phyloP scores from a whole-genome alignment of 2,113 vertebrate genomes.

The Toxotes jaculatrix region DNA sequence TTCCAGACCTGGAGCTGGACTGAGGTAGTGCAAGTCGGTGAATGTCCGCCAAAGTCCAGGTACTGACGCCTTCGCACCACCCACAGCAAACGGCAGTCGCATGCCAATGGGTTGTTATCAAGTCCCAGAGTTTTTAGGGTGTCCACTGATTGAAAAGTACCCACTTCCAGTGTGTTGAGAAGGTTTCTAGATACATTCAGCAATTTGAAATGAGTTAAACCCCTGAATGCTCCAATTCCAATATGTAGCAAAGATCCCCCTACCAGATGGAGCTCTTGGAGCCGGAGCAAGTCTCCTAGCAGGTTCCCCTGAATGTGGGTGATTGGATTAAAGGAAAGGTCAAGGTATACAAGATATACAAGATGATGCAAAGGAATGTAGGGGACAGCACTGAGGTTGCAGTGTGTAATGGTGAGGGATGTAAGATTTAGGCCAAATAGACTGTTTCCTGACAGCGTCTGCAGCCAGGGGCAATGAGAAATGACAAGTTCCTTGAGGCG shows the following conservation, averaged over 20 bases:
- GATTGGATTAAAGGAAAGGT: constrained; percentile 91
- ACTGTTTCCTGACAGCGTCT: constrained; percentile 83
- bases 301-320: constrained; percentile 78
- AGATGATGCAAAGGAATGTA: constrained; percentile 85
- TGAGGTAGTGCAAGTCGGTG: constrained; percentile 83
- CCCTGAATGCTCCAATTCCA: constrained; percentile 84
- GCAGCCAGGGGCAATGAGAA: constrained; percentile 84
- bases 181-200: constrained; percentile 88
- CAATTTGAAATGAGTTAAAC: constrained; percentile 80
- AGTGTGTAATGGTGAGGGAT: constrained; percentile 84
- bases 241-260: constrained; percentile 82
- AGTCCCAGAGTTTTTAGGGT: constrained; percentile 85
- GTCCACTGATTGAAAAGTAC: constrained; percentile 84
- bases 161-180: constrained; percentile 86
- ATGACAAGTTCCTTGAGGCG: constrained; percentile 85
- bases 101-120: constrained; percentile 87
- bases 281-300: constrained; percentile 83
- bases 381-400: constrained; percentile 87
- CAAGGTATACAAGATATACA: constrained; percentile 86
- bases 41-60: constrained; percentile 79
- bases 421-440: constrained; percentile 89
- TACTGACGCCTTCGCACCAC: constrained; percentile 75
- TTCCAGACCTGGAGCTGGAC: constrained; percentile 77
- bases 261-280: constrained; percentile 88
- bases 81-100: constrained; percentile 92